phyloP scores from a whole-genome alignment of 2,113 vertebrate genomes.

The Tricholaema leucomelas region DNA sequence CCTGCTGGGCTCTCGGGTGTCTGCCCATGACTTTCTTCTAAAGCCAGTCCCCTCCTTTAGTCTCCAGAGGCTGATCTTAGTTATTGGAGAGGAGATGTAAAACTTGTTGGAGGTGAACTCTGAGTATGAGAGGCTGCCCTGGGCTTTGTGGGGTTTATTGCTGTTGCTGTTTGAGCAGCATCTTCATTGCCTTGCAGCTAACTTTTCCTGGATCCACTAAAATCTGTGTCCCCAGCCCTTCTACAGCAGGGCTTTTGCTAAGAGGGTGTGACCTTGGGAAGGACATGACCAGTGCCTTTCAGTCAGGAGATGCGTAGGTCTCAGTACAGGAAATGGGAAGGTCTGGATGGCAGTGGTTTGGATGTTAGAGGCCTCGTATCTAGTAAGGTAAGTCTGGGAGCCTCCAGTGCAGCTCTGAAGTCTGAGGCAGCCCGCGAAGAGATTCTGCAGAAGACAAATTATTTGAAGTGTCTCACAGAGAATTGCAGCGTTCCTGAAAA shows the following conservation, averaged over 20 bases:
- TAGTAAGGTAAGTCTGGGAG: neutral
- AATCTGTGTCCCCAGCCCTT: neutral
- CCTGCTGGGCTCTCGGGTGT: fast-evolving
- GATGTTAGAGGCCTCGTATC: fast-evolving
- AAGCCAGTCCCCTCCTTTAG: neutral
- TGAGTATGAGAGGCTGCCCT: neutral
- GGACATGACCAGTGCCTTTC: neutral
- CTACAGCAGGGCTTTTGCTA: neutral
- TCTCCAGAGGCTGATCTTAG: neutral
- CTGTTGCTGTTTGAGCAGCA: neutral
- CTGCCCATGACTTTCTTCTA: neutral
- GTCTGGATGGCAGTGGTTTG: neutral
- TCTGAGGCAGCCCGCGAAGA: neutral
- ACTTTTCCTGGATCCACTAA: neutral
- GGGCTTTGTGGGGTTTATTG: neutral
- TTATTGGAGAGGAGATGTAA: neutral
- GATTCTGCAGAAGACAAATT: neutral
- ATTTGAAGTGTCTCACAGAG: slow-evolving; percentile 12
- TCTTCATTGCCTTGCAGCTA: neutral
- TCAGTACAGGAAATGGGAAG: neutral
- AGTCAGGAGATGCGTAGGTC: neutral
- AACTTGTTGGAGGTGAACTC: neutral
- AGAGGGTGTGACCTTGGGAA: neutral
- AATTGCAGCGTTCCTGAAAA: slow-evolving; percentile 25
- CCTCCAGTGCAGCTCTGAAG: neutral